Evolutionary conservation across 2,113 vertebrate genomes (phyloP).

Genomic region (Festucalex cinctus): DNA sequence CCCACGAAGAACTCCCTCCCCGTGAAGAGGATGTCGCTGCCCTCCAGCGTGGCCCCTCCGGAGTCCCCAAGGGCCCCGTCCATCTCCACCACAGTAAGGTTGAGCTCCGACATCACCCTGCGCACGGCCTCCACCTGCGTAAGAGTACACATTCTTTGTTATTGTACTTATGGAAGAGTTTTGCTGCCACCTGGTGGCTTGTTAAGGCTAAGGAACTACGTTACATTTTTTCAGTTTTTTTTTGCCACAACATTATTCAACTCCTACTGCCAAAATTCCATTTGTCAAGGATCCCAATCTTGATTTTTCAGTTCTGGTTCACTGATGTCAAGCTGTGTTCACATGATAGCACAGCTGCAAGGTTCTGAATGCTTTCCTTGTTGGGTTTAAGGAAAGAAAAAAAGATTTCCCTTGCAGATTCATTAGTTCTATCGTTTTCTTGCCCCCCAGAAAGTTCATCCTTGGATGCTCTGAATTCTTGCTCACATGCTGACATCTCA

Average conservation of each 20-base stretch:
- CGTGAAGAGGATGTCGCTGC: constrained; percentile 87
- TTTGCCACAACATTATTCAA: no score
- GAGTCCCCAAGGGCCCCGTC: constrained; percentile 64
- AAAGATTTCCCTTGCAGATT: not conserved
- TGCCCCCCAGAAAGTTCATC: no score
- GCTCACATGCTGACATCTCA: no score
- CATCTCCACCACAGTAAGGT: constrained; percentile 80
- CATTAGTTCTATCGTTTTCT: not conserved
- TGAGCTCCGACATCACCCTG: constrained; percentile 81
- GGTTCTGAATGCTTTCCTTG: not conserved
- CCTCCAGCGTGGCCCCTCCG: constrained; percentile 81
- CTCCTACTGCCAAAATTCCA: not conserved
- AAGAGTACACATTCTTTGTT: not conserved
- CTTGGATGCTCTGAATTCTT: no score
- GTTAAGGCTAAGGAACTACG: not conserved
- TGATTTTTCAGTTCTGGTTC: not conserved
- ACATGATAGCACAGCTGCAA: not conserved
- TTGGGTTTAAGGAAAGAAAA: not conserved
- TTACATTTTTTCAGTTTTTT: not conserved
- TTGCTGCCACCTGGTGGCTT: no score
- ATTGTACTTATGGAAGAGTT: no score
- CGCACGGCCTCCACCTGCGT: constrained; percentile 77
- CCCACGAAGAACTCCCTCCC: constrained; percentile 90
- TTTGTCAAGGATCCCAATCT: not conserved
- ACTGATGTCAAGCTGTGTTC: not conserved